A percentile compares a stretch with the other conserved stretches of the same genome.
Conservation (phyloP, 2,888 invertebrate genomes). For the Lomographa bimaculata region DNA sequence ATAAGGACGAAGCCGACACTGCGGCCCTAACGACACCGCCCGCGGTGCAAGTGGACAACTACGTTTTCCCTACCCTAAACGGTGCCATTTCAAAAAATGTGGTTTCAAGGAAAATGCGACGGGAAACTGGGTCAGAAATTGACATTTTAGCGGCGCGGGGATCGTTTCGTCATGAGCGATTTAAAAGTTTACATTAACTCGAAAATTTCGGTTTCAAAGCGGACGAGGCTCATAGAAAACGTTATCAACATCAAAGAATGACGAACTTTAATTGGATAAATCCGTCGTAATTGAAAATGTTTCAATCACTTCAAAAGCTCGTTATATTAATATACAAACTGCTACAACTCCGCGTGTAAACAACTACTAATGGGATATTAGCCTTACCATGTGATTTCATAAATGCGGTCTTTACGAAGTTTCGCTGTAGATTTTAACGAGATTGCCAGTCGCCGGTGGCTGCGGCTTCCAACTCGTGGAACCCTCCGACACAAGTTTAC, state of each 20-base stretch:
- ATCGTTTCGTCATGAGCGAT: background rate
- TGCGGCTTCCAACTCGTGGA: conserved; percentile 62
- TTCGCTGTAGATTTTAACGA: conserved; percentile 76
- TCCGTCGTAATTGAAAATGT: conserved; percentile 12
- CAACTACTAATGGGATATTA: conserved; percentile 53
- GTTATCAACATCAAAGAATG: conserved; percentile 15
- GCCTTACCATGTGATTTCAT: conserved; percentile 62
- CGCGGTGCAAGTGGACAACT: conserved; percentile 67
- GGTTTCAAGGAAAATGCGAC: conserved; percentile 33
- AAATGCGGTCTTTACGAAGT: conserved; percentile 63
- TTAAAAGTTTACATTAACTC: background rate
- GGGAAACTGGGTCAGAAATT: conserved; percentile 39
- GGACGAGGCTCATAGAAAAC: conserved; percentile 31
- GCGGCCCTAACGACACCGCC: conserved; percentile 66
- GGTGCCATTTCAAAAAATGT: conserved; percentile 45
- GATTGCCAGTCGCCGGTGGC: conserved; percentile 69
- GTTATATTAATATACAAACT: conserved; percentile 18
- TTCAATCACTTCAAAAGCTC: conserved; percentile 16
- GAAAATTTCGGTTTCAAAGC: background rate
- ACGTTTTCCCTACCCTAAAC: conserved; percentile 50
- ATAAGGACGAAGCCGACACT: conserved; percentile 69
- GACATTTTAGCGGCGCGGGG: conserved; percentile 19
- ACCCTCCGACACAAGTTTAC: conserved; percentile 72
- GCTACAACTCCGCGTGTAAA: conserved; percentile 34
- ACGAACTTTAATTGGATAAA: conserved; percentile 9